Evolutionary conservation across 2,113 vertebrate species (phyloP).

Genomic region (Platichthys stellatus): DNA sequence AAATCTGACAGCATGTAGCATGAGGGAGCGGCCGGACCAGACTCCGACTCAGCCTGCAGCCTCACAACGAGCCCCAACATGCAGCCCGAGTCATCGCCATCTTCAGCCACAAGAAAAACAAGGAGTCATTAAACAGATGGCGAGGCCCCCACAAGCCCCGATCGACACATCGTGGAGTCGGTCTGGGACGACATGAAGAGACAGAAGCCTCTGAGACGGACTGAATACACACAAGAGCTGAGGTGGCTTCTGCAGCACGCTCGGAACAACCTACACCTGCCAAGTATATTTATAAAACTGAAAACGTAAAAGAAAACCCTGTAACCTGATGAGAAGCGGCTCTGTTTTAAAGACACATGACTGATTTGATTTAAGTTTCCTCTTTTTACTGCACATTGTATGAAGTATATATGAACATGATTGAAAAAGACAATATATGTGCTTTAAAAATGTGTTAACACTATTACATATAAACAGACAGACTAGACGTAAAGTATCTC

Average conservation of each 20-base stretch:
- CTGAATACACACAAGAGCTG: background rate
- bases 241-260: background rate
- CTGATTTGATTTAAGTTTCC: background rate
- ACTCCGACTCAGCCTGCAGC: background rate
- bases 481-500: no score
- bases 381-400: background rate
- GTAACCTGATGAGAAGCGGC: no score
- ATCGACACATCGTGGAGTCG: slow-evolving; percentile 1
- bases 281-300: background rate
- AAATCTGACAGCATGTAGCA: no score
- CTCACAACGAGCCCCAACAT: background rate
- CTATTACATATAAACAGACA: no score
- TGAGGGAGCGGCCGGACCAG: background rate
- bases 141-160: background rate
- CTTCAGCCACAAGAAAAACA: background rate
- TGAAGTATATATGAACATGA: background rate
- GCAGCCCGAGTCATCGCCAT: background rate
- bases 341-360: background rate
- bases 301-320: no score
- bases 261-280: background rate
- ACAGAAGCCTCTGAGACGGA: background rate
- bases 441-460: no score
- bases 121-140: slow-evolving; percentile 2
- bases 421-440: no score
- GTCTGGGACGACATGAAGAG: background rate